These are phyloP conservation scores for Choloepus hoffmanni DNA, from an alignment of 2,113 vertebrate species.

Conservation along the genomic window DNA sequence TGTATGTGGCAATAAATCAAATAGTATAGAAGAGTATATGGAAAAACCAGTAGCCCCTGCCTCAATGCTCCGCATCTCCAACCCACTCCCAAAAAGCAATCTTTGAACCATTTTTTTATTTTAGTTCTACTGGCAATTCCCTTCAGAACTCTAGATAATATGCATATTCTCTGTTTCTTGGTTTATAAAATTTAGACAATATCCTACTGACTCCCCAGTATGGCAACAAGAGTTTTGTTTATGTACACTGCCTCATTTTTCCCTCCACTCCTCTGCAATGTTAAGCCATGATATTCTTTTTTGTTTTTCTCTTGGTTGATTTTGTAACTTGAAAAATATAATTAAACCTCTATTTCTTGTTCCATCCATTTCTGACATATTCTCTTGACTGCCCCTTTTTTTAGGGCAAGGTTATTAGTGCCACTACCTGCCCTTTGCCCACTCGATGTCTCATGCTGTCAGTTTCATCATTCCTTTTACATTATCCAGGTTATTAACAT, in stretches of 20 bases:
- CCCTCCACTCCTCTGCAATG: neutral
- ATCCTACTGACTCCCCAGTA: constrained; percentile 1
- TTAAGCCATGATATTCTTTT: constrained; percentile 24
- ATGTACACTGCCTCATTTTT: neutral
- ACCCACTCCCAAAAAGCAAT: neutral
- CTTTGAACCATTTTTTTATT: neutral
- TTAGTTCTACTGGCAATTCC: neutral
- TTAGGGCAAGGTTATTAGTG: neutral
- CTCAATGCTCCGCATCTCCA: neutral
- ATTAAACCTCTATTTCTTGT: neutral
- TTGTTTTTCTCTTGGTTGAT: constrained; percentile 16
- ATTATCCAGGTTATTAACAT: constrained; percentile 41
- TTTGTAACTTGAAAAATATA: constrained; percentile 31
- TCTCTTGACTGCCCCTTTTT: neutral
- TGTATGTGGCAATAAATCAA: constrained; percentile 30
- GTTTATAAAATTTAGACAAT: constrained; percentile 44
- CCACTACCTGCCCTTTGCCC: neutral
- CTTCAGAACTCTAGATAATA: constrained; percentile 34
- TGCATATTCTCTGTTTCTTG: neutral
- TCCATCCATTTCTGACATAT: constrained; percentile 22
- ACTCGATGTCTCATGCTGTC: neutral
- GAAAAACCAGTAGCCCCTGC: neutral
- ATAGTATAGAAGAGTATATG: neutral
- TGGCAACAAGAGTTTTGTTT: neutral
- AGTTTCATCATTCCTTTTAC: constrained; percentile 61